These are phyloP conservation scores for Gryllus longicercus DNA, from an alignment of 2,888 invertebrate species.

Conservation along the genomic window DNA sequence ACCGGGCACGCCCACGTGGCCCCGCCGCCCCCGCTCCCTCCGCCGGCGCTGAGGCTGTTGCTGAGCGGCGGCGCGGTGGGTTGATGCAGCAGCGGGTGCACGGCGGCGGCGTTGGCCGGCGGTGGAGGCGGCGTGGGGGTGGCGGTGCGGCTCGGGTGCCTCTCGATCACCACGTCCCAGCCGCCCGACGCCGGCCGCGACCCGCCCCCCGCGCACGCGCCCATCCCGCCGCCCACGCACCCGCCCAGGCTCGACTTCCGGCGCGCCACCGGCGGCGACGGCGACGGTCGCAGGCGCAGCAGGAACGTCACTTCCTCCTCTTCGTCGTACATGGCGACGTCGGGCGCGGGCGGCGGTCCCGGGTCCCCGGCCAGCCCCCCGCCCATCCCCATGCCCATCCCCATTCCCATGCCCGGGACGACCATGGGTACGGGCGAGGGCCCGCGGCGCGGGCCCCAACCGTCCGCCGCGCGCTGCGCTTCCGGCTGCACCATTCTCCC, in stretches of 20 bases:
- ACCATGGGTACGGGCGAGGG: too few relatives aligned
- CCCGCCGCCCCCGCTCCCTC: neutral
- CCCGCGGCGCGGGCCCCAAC: neutral
- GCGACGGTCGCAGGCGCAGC: constrained; percentile 45
- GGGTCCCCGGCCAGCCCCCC: neutral
- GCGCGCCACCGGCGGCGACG: constrained; percentile 45
- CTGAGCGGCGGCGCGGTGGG: constrained; percentile 4
- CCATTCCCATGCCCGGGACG: too few relatives aligned
- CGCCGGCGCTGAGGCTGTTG: constrained; percentile 1
- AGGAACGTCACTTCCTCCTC: constrained; percentile 48
- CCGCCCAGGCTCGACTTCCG: constrained; percentile 37
- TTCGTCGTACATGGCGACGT: constrained; percentile 28
- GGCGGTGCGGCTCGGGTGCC: constrained; percentile 25
- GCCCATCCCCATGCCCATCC: neutral
- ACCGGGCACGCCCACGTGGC: constrained; percentile 20
- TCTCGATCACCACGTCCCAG: constrained; percentile 35
- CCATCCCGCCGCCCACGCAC: constrained; percentile 25
- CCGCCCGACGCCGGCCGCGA: constrained; percentile 31
- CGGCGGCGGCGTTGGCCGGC: neutral
- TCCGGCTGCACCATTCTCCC: constrained; percentile 19
- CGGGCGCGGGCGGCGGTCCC: neutral
- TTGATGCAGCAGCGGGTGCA: neutral
- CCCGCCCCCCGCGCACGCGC: constrained; percentile 12
- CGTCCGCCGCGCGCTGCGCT: neutral
- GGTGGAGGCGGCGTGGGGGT: constrained; percentile 22